Conservation (phyloP, 1,140 invertebrate species). For the Drosophila seguyi region DNA sequence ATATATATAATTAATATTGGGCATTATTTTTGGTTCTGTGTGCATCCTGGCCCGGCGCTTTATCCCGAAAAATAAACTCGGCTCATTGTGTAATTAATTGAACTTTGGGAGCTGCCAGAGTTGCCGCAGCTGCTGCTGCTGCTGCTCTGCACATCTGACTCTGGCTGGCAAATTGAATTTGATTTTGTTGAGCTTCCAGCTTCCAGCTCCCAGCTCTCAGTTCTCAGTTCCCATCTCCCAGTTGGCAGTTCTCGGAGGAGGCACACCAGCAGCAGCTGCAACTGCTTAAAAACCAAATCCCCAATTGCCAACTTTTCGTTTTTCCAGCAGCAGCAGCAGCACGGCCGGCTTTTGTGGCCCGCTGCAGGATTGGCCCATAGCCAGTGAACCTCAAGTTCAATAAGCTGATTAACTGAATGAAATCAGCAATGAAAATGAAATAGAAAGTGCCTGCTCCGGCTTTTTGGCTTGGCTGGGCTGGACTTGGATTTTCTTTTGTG, state of each 20-base stretch:
- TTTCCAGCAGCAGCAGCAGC: constrained; percentile 2
- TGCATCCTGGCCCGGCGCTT: neutral
- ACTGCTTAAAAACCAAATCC: constrained; percentile 54
- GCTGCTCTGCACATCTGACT: constrained; percentile 17
- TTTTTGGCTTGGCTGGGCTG: constrained; percentile 28
- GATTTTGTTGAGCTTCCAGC: constrained; percentile 53
- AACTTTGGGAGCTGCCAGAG: constrained; percentile 32
- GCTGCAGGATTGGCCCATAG: constrained; percentile 22
- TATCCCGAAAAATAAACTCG: constrained; percentile 29
- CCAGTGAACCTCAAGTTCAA: constrained; percentile 66
- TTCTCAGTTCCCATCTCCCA: neutral
- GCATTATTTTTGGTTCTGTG: constrained; percentile 2
- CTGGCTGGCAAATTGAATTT: constrained; percentile 57
- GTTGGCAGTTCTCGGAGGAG: constrained; percentile 2
- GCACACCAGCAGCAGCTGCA: constrained; percentile 58
- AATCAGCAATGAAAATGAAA: constrained; percentile 65
- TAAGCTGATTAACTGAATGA: constrained; percentile 79
- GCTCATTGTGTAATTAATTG: constrained; percentile 73
- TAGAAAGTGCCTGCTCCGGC: constrained; percentile 45
- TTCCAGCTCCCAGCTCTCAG: constrained; percentile 13
- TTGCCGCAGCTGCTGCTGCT: constrained; percentile 28
- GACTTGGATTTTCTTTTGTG: constrained; percentile 10
- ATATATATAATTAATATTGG: too few relatives aligned
- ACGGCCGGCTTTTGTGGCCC: constrained; percentile 7
- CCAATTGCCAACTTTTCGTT: constrained; percentile 56